Percentiles rank a stretch among this genome's conserved stretches.
phyloP scores from a whole-genome alignment of 2,113 vertebrate genomes.

The Furnarius figulus region DNA sequence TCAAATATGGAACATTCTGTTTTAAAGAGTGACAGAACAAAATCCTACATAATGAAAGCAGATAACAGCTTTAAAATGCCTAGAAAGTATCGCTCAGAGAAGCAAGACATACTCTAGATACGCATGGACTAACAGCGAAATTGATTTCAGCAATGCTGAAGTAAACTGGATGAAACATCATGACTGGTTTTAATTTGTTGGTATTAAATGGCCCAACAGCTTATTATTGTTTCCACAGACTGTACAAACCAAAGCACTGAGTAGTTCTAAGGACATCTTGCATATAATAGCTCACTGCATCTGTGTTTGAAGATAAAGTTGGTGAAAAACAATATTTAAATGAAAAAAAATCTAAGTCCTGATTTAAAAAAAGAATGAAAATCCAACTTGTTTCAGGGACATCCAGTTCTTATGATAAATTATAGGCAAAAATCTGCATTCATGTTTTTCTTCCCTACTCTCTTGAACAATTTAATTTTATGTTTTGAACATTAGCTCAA shows the following conservation, averaged over 20 bases:
- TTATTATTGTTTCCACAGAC: neutral
- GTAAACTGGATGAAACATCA: neutral
- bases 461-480: neutral
- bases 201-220: neutral
- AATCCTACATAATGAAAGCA: neutral
- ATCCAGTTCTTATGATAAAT: neutral
- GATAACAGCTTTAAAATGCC: neutral
- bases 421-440: neutral
- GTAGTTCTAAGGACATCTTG: neutral
- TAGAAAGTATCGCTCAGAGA: neutral
- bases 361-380: neutral
- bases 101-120: neutral
- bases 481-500: neutral
- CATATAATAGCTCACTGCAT: neutral
- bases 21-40: slow-evolving; percentile 14
- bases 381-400: neutral
- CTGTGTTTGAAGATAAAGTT: neutral
- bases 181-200: neutral
- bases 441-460: neutral
- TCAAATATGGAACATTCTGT: neutral
- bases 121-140: neutral
- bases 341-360: neutral
- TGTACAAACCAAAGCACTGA: neutral
- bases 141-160: neutral
- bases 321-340: neutral